Base-by-base conservation (phyloP, 2,888 invertebrate genomes). In the Cheilosia variabilis region DNA sequence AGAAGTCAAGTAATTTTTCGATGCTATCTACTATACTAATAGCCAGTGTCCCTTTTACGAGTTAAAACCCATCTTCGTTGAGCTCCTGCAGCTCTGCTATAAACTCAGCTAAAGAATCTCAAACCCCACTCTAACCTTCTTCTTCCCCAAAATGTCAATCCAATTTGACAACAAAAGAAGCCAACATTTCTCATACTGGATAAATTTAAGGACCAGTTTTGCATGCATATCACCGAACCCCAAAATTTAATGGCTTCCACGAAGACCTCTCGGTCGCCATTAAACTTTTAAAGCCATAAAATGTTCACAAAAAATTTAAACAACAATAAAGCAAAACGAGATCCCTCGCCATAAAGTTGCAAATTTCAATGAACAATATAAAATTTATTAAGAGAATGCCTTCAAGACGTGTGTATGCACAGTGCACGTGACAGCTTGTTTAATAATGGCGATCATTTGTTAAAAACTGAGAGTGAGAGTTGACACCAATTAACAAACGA, bases 401-500 rank as follows among this genome's bases (percentile, higher is more conserved):
- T 19, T 37, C 37, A 47, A 17, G 17, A 9, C 17, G 17, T 5
- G 2, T 47, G 17, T 19, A 17, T 19, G 6, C 9, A 47, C 9
- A 47, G 19, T 17, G 17, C n/a, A 19, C 47, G 47, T 19, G 19
- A 5, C 15, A 7, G 6, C 45, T 17, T 17, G 45, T 45, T 27
- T 27, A n/a, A 45, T 45, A 45, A n/a, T n/a, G 17, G 6, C 9
- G 19, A 9, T 19, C 2, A 17, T n/a, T n/a, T 7, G 47, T 47
- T 19, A 19, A 52, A 52, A 10, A 24, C 24, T 5, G 52, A 52
- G 52, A 52, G 52, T 24, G 52, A 52, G 24, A n/a, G 52, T 52
- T 19, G 47, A 19, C 19, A 24, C 24, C 2, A 52, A 27, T 22
- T 22, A 24, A 52, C 24, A 37, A 52, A 52, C 15, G 24, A 15